Evolutionary conservation across 2,797 vertebrate genomes (phyloP), one percentile per base, ranked within the genome.

Genomic region (Bovichtus diacanthus): DNA sequence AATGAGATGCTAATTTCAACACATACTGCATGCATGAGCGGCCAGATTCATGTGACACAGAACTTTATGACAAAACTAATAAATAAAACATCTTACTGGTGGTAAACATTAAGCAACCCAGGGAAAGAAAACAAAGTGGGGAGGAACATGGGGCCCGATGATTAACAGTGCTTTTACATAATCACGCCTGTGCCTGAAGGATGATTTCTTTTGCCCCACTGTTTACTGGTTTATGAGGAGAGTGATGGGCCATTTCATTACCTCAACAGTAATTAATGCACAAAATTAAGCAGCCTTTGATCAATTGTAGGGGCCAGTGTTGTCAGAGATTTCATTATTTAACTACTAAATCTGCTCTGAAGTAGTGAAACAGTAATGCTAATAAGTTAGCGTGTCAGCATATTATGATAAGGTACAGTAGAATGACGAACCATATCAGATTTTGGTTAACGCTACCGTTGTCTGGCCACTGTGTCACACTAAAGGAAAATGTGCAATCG

Each of bases 1-100:
- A 97, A 97, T 96, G 94, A 98, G 94, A 97, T 96, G 96, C 88
- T 97, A 97, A 98, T 98, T 96, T 96, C 94, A 94, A 93, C 94
- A 93, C 92, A 95, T 95, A 94, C 95, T 92, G 92, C 93, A 97
- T 95, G 96, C 96, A 96, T 95, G 94, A 97, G 90, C 86, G 92
- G 82, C 91, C 90, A 90, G 93, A 93, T 88, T 54, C 92, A 95
- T 95, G 94, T 94, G 95, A 95, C 95, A 92, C 90, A 94, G 89
- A 95, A 90, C 81, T 95, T 83, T 94, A 93, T 94, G 95, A 96
- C 93, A 95, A 95, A 96, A 93, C 93, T 92, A 94, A 96, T 96
- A 95, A 95, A 96, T 95, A 95, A 96, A 96, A 95, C 92, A 94
- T 93, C 86, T 93, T 93, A 87, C 87, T 93, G 93, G 87, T 90